Base-by-base conservation (phyloP, 2,113 vertebrate genomes). In the Gnathonemus echidnorhynchus region DNA sequence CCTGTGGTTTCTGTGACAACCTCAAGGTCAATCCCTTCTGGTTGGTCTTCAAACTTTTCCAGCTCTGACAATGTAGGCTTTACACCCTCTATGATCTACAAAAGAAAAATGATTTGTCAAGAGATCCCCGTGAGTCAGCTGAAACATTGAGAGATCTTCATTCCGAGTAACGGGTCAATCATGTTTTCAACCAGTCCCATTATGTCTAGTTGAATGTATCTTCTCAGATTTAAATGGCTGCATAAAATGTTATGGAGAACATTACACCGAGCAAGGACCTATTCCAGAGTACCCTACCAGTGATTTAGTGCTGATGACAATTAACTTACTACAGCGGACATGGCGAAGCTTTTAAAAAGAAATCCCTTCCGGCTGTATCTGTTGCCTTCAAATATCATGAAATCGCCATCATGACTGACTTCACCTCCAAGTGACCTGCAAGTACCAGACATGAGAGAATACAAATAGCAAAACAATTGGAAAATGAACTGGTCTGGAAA, bases 341-440 rank as follows among this genome's bases (percentile, higher is more conserved):
- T 99, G 87, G 98, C 98, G 1, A 99, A 99, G 93, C 97, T 99
- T 95, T 99, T 99, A 92, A 99, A 99, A n/a, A 99, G 95, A 92
- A 99, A 99, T 0, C 98, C 98, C 91, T 99, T 99, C 1, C 98
- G 96, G 90, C 98, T 99, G 94, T 99, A 99, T 0, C 98, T 97
- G 91, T 99, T 99, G 35, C 96, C 98, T 93, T 99, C 98, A 1
- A 99, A 99, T 93, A 99, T 99, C 94, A 99, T 97, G 91, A 99
- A 99, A 90, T 99, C 98, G 9, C 98, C 98, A 0, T 99, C 98
- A 0, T 98, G 98, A 17, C 97, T 98, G 48, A 99, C 98, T 1
- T 99, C 98, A 0, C 98, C 98, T 0, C 98, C 97, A 53, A 99
- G 94, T 35, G 98, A 98, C 94, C 98, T 99, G 94, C 11, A n/a